Conservation (phyloP, 2,797 vertebrate genomes). For the Sebastes ruberrimus region DNA sequence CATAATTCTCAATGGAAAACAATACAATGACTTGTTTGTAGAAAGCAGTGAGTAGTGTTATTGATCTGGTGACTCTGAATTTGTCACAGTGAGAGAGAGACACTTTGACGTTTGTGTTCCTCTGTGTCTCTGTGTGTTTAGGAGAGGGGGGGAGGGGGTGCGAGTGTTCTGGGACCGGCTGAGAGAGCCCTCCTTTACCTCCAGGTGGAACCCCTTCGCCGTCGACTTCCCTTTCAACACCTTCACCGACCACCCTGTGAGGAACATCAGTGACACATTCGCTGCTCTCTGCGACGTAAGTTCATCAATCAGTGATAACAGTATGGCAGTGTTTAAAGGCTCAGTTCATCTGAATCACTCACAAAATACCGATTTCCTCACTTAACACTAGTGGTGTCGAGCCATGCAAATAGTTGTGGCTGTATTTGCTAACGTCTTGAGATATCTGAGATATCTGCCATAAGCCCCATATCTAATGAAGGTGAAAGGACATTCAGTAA, state of each 20-base stretch:
- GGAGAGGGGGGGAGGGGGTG: conserved; percentile 84
- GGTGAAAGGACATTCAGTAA: not conserved
- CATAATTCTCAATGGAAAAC: not conserved
- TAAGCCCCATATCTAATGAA: not conserved
- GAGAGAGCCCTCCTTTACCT: conserved; percentile 79
- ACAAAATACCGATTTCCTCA: not conserved
- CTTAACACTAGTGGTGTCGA: not conserved
- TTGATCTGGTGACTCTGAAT: conserved; percentile 4
- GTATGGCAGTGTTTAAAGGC: not conserved
- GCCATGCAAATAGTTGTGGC: not conserved
- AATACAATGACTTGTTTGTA: not conserved
- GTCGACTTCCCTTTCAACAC: conserved; percentile 80
- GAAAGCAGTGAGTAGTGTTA: not conserved
- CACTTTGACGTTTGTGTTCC: not conserved
- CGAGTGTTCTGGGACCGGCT: conserved; percentile 82
- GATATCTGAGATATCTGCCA: not conserved
- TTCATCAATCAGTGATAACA: not conserved
- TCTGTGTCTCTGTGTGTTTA: conserved; percentile 47
- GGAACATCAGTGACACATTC: conserved; percentile 67
- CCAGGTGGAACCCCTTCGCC: conserved; percentile 87
- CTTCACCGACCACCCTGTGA: conserved; percentile 84
- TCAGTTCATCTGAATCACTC: not conserved
- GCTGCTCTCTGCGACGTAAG: conserved; percentile 80
- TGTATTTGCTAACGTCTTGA: not conserved
- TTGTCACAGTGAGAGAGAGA: not conserved